Evolutionary conservation across 2,888 invertebrate species (phyloP).

Genomic region (Tipula confusa): DNA sequence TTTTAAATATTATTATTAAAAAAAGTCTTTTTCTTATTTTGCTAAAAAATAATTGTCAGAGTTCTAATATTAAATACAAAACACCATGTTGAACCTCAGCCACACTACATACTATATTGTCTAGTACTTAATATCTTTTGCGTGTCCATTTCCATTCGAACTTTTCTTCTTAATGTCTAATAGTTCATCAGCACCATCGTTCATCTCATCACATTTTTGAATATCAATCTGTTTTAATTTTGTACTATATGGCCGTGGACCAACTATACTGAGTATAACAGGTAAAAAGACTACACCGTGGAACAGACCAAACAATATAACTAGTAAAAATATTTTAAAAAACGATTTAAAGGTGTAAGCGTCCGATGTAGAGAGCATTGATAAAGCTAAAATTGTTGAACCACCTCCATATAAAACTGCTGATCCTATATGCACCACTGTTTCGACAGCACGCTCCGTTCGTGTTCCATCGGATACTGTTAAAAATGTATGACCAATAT

Average conservation of each 20-base stretch:
- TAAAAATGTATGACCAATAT: conserved; percentile 75
- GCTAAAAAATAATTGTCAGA: not conserved
- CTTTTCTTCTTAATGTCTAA: not conserved
- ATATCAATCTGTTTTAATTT: not conserved
- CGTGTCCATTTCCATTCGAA: not conserved
- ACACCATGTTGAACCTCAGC: not conserved
- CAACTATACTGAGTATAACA: conserved; percentile 67
- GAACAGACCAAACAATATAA: conserved; percentile 72
- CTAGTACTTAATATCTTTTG: not conserved
- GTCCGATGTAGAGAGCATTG: conserved; percentile 64
- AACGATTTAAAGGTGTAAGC: conserved; percentile 32
- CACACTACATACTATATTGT: not conserved
- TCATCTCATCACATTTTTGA: not conserved
- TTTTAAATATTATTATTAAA: not conserved
- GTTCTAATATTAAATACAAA: not conserved
- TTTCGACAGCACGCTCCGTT: conserved; percentile 58
- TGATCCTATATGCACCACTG: conserved; percentile 68
- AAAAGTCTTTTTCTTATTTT: not conserved
- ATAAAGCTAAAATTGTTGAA: conserved; percentile 69
- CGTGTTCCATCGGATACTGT: conserved; percentile 55
- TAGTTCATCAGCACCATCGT: not conserved
- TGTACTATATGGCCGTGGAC: conserved; percentile 55
- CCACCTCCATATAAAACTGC: conserved; percentile 75
- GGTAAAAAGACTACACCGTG: conserved; percentile 73
- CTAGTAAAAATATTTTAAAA: conserved; percentile 69